phyloP scores from a whole-genome alignment of 2,888 invertebrate genomes.

The Hedya salicella region DNA sequence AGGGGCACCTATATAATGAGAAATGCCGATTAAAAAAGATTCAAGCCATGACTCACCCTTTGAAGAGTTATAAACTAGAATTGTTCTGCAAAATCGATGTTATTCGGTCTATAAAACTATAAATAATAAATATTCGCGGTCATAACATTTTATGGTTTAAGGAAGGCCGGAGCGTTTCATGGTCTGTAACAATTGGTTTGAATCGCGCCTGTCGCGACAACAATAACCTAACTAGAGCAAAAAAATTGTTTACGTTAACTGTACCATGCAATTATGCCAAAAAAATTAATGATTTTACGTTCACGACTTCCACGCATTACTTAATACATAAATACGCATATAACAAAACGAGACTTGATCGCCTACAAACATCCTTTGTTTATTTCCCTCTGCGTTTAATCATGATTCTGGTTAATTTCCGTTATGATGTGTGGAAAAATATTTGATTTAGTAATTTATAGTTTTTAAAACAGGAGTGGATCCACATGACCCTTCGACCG shows the following conservation, averaged over 20 bases:
- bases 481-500: not conserved
- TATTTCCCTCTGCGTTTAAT: too few species aligned
- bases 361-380: too few species aligned
- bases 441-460: too few species aligned
- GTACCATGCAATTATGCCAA: not conserved
- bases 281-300: not conserved
- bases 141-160: conserved; percentile 78
- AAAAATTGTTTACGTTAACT: not conserved
- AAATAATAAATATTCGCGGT: conserved; percentile 78
- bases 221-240: not conserved
- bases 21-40: conserved; percentile 1
- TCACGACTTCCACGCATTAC: too few species aligned
- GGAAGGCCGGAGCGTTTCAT: conserved; percentile 63
- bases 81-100: conserved; percentile 56
- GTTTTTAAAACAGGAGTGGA: not conserved
- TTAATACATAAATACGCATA: too few species aligned
- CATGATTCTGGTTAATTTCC: too few species aligned
- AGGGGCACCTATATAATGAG: conserved; percentile 43
- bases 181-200: conserved; percentile 57
- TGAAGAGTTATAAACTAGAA: not conserved
- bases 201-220: not conserved
- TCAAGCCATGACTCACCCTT: not conserved
- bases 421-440: too few species aligned
- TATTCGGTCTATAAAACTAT: conserved; percentile 72
- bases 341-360: too few species aligned